phyloP scores from a whole-genome alignment of 2,797 vertebrate genomes.

The Lateolabrax maculatus region DNA sequence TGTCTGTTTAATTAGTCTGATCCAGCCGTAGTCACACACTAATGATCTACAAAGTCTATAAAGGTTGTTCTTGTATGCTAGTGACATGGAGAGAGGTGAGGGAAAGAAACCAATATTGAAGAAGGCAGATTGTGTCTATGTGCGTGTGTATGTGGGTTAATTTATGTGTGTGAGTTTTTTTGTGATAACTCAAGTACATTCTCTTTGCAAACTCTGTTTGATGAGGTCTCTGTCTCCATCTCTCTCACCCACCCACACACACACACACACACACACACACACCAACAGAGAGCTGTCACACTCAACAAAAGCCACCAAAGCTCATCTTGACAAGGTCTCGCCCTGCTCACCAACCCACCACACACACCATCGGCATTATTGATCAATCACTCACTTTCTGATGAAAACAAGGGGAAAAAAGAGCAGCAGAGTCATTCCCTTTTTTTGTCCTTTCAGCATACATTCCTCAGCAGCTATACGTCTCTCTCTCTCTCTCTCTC shows the following conservation, averaged over 20 bases:
- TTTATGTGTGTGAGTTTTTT: constrained; percentile 1
- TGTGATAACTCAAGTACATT: constrained; percentile 4
- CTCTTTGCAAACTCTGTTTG: constrained; percentile 26
- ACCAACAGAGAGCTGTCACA: constrained; percentile 47
- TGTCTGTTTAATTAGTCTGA: constrained; percentile 74
- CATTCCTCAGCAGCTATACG: constrained; percentile 26
- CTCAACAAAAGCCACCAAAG: constrained; percentile 66
- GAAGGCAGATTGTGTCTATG: constrained; percentile 3
- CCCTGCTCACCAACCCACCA: constrained; percentile 53
- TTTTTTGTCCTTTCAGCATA: constrained; percentile 59
- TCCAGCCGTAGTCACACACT: constrained; percentile 60
- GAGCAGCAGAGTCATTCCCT: constrained; percentile 26
- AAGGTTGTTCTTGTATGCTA: constrained; percentile 23
- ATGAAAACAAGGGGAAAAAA: constrained; percentile 54
- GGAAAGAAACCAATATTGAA: constrained; percentile 1
- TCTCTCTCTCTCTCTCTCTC: constrained; percentile 20
- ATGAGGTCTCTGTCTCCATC: constrained; percentile 7
- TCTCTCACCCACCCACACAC: neutral
- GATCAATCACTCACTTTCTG: constrained; percentile 74
- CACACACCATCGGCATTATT: constrained; percentile 64
- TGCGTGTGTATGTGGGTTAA: neutral
- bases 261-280: neutral
- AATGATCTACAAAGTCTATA: constrained; percentile 51
- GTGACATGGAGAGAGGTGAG: neutral
- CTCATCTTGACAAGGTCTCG: constrained; percentile 69